Evolutionary conservation across 23 tunicate species (phyloP), one percentile per base, ranked within the genome.

Genomic region (Diplosoma virens): DNA sequence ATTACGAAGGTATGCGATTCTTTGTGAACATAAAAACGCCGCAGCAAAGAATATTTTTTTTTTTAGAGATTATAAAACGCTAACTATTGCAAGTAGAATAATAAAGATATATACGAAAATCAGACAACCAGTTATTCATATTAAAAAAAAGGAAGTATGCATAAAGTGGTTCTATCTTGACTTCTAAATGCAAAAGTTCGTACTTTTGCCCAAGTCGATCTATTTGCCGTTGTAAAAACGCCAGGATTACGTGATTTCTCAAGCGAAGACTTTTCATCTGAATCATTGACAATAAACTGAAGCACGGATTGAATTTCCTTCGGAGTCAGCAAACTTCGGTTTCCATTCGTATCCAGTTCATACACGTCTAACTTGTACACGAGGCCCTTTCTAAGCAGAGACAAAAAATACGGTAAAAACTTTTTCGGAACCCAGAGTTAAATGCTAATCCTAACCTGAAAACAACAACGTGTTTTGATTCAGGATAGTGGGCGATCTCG

Each of bases 181-280:
- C n/a, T n/a, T n/a, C n/a, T n/a, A n/a, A n/a, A n/a, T n/a, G 52
- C 11, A 16, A 11, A 11, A 11, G 16, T 46, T 11, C 11, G 37
- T 52, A 92, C 97, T 71, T 80, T 53, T 18, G 97, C 97, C 97
- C 97, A 92, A 26, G 28, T 37, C 6, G 93, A 36, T 59, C 97
- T 55, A 59, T 75, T 36, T 23, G 72, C 45, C 25, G 92, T 60
- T 18, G 97, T 92, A 63, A 92, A 92, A 30, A 92, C 32, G 1
- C 75, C 46, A 2, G 97, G 97, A 41, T 85, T 92, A 25, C 23
- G 20, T 25, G 33, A 2, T 14, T 36, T 61, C 66, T 37, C 31
- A 65, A 46, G 35, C n/a, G 61, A 6, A 0, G 74, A 45, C 2
- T 53, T 11, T 0, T 41, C 36, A n/a, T 73, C 63, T 9, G 97